phyloP scores from a whole-genome alignment of 2,113 vertebrate species.

The Vireo altiloquus region DNA sequence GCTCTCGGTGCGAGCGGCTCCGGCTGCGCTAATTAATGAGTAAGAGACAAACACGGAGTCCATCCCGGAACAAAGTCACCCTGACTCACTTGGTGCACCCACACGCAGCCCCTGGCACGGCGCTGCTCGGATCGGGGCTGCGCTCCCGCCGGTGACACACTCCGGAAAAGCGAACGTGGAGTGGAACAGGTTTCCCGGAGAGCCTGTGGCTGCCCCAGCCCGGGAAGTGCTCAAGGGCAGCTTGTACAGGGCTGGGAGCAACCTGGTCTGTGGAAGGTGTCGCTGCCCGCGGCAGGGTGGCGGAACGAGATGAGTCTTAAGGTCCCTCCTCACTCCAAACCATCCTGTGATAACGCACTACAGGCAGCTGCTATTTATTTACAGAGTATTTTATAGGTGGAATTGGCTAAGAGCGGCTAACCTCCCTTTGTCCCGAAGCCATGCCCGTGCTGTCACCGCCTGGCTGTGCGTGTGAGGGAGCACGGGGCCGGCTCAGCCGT shows the following conservation, averaged over 20 bases:
- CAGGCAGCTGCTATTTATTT: not conserved
- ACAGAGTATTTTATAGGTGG: fast-evolving
- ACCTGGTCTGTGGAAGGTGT: fast-evolving
- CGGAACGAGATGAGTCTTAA: not conserved
- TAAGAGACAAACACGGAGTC: not conserved
- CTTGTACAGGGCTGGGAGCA: not conserved
- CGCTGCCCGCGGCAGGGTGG: not conserved
- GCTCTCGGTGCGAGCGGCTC: not conserved
- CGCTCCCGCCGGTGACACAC: not conserved
- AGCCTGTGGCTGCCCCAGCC: not conserved
- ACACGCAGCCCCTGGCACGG: not conserved
- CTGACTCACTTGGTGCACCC: not conserved
- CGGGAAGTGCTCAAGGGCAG: not conserved
- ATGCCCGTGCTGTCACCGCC: not conserved
- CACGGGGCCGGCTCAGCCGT: not conserved
- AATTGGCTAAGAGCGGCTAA: not conserved
- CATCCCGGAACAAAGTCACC: not conserved
- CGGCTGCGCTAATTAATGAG: not conserved
- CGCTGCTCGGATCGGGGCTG: not conserved
- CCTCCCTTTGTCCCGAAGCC: not conserved
- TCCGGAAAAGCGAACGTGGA: too few relatives aligned
- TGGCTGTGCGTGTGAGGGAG: not conserved
- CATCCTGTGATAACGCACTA: fast-evolving
- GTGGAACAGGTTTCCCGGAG: not conserved
- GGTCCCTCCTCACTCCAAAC: not conserved